These are phyloP conservation scores for Lordiphosa collinella DNA, from an alignment of 1,140 invertebrate species.

Conservation along the genomic window DNA sequence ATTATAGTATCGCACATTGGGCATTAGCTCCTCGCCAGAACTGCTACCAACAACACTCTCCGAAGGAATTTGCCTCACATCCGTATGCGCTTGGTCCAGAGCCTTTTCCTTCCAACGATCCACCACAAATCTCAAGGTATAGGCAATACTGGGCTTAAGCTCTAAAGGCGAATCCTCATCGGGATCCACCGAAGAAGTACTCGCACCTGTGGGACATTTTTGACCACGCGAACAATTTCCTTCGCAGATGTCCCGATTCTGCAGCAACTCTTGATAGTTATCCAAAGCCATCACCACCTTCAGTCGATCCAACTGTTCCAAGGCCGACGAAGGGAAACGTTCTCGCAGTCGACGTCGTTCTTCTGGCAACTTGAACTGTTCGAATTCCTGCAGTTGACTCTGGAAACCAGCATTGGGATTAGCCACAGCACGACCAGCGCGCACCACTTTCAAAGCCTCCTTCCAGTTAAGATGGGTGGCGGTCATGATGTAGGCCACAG, in stretches of 20 bases:
- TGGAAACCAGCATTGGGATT: constrained; percentile 98
- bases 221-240: constrained; percentile 91
- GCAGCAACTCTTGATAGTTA: constrained; percentile 89
- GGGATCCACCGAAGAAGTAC: constrained; percentile 30
- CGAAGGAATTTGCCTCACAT: not conserved
- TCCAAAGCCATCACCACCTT: constrained; percentile 88
- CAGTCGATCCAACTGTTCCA: constrained; percentile 87
- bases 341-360: constrained; percentile 91
- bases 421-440: constrained; percentile 92
- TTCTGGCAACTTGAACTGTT: constrained; percentile 89
- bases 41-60: not conserved
- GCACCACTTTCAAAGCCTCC: constrained; percentile 94
- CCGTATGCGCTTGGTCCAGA: not conserved
- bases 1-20: constrained; percentile 49
- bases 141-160: constrained; percentile 17
- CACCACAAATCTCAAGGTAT: constrained; percentile 46
- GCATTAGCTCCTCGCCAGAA: constrained; percentile 41
- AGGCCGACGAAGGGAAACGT: constrained; percentile 88
- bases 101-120: constrained; percentile 41
- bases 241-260: constrained; percentile 89
- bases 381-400: constrained; percentile 95
- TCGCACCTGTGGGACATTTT: constrained; percentile 88
- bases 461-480: constrained; percentile 94
- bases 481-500: constrained; percentile 92
- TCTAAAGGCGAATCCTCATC: not conserved